Evolutionary conservation across 2,888 invertebrate genomes (phyloP).

Genomic region (Plemyria rubiginata): DNA sequence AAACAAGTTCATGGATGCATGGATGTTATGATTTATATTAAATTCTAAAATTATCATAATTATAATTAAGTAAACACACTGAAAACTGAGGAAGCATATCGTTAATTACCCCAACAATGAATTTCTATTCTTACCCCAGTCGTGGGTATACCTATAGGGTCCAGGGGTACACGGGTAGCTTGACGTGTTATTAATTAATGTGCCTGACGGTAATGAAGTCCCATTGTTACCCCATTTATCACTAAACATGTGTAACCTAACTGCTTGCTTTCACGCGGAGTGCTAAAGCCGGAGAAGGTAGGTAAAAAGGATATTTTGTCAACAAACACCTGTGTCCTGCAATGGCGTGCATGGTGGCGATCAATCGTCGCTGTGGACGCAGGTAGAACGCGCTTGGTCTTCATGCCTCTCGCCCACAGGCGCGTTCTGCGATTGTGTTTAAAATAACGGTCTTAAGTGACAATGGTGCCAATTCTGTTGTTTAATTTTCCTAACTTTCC

Average conservation of each 20-base stretch:
- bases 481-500: no score
- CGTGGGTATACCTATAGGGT: background rate
- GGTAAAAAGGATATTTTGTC: background rate
- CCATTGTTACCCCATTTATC: slow-evolving; percentile 71
- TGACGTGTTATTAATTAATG: slow-evolving; percentile 67
- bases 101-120: slow-evolving; percentile 25
- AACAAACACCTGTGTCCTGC: no score
- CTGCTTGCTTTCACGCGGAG: slow-evolving; percentile 34
- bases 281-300: slow-evolving; percentile 23
- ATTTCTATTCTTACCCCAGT: slow-evolving; percentile 3
- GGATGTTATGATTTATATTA: background rate
- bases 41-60: slow-evolving; percentile 6
- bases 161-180: slow-evolving; percentile 29
- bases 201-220: slow-evolving; percentile 69
- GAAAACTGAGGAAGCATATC: slow-evolving; percentile 8
- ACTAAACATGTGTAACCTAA: slow-evolving; percentile 63
- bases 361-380: no score
- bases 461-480: no score
- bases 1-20: no score
- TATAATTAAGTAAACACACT: slow-evolving; percentile 17
- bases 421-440: no score
- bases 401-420: no score
- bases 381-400: no score
- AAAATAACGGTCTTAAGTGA: no score
- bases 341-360: no score